Percentiles rank a stretch among this genome's conserved stretches.
These are phyloP conservation scores for Stictocephala bisonia DNA, from an alignment of 2,888 invertebrate species.

Conservation along the genomic window DNA sequence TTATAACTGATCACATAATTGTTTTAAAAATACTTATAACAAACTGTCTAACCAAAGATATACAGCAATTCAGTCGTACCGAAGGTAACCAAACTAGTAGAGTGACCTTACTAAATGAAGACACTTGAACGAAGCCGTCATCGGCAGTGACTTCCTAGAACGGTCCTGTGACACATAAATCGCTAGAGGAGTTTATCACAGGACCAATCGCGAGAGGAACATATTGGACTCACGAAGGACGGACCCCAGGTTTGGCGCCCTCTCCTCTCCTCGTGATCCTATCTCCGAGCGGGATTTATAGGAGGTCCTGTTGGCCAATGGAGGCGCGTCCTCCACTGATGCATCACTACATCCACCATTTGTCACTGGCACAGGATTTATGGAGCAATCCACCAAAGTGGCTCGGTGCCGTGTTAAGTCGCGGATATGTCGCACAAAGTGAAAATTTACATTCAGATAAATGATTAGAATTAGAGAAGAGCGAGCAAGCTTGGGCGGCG, in stretches of 20 bases:
- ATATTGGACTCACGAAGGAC: slow-evolving; percentile 34
- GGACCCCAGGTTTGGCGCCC: slow-evolving; percentile 44
- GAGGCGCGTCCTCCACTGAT: slow-evolving; percentile 20
- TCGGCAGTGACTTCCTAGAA: not conserved
- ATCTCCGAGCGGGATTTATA: slow-evolving; percentile 43
- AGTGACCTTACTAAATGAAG: not conserved
- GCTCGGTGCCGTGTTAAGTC: not conserved
- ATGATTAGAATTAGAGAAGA: slow-evolving; percentile 5
- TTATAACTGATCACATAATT: no score
- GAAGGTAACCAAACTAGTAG: no score
- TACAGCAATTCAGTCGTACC: no score
- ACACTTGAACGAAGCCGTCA: not conserved
- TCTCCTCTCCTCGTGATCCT: slow-evolving; percentile 8
- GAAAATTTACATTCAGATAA: slow-evolving; percentile 33
- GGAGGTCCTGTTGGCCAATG: slow-evolving; percentile 29
- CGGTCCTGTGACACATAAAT: slow-evolving; percentile 39
- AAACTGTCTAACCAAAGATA: no score
- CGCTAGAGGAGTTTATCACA: slow-evolving; percentile 3
- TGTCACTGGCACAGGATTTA: slow-evolving; percentile 28
- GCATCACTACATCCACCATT: slow-evolving; percentile 36
- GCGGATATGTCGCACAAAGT: slow-evolving; percentile 26
- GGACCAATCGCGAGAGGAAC: slow-evolving; percentile 18
- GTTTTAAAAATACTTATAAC: no score
- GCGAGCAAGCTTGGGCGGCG: no score
- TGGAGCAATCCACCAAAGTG: slow-evolving; percentile 31